Percentiles rank a stretch among this genome's conserved stretches.
Conservation (phyloP, 2,888 invertebrate genomes). For the Drosophila formosana region DNA sequence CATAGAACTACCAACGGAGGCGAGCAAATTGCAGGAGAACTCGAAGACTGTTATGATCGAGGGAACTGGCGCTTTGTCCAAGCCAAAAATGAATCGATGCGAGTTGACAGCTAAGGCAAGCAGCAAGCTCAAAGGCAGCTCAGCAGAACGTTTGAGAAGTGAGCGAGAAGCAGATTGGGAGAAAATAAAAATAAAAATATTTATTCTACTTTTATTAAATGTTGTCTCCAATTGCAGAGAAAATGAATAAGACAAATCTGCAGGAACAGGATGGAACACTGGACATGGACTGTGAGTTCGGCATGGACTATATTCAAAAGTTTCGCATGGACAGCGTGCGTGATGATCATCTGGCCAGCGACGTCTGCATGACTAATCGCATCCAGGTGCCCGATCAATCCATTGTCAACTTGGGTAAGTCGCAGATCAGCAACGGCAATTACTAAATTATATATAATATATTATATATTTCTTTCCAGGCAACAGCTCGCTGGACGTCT, state of each 20-base stretch:
- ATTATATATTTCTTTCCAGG: not conserved
- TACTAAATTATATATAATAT: too few species aligned
- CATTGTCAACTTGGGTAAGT: too few species aligned
- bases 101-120: not conserved
- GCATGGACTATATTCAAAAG: slow-evolving; percentile 53
- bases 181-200: not conserved
- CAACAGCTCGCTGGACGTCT: not conserved
- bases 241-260: not conserved
- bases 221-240: slow-evolving; percentile 17
- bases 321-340: slow-evolving; percentile 42
- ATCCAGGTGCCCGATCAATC: too few species aligned
- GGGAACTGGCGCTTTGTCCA: slow-evolving; percentile 43
- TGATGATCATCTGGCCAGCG: not conserved
- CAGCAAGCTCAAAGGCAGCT: not conserved
- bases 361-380: not conserved
- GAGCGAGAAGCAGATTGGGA: not conserved
- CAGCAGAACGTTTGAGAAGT: not conserved
- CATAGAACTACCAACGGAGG: not conserved
- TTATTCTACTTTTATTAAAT: too few species aligned
- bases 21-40: not conserved
- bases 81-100: slow-evolving; percentile 5
- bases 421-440: too few species aligned
- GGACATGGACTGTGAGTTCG: slow-evolving; percentile 55
- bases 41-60: not conserved
- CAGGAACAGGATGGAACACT: slow-evolving; percentile 30